Evolutionary conservation across 2,888 invertebrate genomes (phyloP).

Genomic region (Belgica antarctica): DNA sequence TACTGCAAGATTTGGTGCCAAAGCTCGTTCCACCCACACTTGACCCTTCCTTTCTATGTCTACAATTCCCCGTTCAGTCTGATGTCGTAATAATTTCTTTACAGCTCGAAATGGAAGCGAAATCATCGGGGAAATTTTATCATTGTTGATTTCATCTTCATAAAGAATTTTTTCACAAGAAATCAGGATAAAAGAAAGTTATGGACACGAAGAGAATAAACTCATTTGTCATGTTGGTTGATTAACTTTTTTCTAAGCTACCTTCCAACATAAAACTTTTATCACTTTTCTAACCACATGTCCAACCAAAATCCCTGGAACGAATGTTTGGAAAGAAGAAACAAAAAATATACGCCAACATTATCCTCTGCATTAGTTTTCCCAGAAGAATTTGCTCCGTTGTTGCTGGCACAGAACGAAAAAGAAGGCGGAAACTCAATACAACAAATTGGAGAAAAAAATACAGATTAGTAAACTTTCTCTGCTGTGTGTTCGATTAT

Average conservation of each 20-base stretch:
- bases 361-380: constrained; percentile 38
- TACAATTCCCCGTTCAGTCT: no score
- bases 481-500: neutral
- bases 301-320: no score
- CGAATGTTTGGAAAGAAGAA: neutral
- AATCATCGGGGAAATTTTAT: neutral
- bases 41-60: no score
- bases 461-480: constrained; percentile 40
- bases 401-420: constrained; percentile 10
- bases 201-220: constrained; percentile 18
- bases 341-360: constrained; percentile 24
- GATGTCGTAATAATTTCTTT: neutral
- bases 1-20: no score
- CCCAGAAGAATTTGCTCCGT: constrained; percentile 12
- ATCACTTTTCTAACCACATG: no score
- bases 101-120: neutral
- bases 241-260: constrained; percentile 19
- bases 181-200: neutral
- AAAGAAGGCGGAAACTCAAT: constrained; percentile 16
- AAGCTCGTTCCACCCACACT: no score
- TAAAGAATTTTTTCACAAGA: neutral
- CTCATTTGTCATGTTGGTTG: constrained; percentile 28
- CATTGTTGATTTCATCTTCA: neutral
- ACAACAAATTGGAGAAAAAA: constrained; percentile 41
- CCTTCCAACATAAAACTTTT: neutral